These are phyloP conservation scores for Campylorhamphus procurvoides DNA, from an alignment of 2,113 vertebrate species.

Conservation along the genomic window DNA sequence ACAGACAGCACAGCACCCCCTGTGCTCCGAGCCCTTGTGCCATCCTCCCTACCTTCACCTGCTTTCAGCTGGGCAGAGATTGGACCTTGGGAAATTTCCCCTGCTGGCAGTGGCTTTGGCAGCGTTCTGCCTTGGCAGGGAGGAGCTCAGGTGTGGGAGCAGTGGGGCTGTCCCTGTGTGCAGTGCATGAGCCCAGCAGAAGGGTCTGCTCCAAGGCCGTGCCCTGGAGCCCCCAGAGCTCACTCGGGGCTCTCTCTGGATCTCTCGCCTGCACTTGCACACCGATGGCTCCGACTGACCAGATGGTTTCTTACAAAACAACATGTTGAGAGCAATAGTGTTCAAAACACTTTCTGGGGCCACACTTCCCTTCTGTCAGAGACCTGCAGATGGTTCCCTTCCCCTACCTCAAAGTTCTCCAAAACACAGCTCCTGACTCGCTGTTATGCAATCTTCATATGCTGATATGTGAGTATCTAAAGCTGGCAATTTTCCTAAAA, in stretches of 20 bases:
- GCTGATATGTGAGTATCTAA: constrained; percentile 6
- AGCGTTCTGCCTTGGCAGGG: background rate
- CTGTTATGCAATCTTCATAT: background rate
- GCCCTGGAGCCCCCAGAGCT: background rate
- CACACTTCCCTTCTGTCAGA: background rate
- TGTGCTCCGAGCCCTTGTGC: background rate
- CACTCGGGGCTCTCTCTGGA: background rate
- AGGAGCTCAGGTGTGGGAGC: background rate
- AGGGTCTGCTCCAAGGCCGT: background rate
- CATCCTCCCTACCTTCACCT: background rate
- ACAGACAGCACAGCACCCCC: background rate
- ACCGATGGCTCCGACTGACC: background rate
- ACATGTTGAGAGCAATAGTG: background rate
- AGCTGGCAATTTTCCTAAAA: constrained; percentile 42
- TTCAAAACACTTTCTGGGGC: background rate
- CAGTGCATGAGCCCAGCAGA: background rate
- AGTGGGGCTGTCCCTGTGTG: accelerated
- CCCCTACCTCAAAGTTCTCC: background rate
- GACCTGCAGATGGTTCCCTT: constrained; percentile 51
- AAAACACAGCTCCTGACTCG: background rate
- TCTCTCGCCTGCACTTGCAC: background rate
- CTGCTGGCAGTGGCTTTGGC: background rate
- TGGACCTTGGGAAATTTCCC: background rate
- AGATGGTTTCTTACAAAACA: constrained; percentile 49
- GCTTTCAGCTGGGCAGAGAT: background rate